These are phyloP conservation scores for Fringilla coelebs DNA, from an alignment of 2,797 vertebrate species.

Conservation along the genomic window DNA sequence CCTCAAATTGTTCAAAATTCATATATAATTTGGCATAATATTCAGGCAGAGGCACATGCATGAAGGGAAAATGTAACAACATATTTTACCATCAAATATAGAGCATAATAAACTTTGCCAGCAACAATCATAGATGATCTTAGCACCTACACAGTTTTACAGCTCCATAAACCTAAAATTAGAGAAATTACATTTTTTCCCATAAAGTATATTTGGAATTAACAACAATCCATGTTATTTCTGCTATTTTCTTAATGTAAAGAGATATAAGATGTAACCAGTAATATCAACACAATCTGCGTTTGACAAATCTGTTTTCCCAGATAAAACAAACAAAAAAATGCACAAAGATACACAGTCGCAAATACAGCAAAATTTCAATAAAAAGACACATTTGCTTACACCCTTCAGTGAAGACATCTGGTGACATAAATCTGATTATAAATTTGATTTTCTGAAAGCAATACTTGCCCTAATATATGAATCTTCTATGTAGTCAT, in stretches of 20 bases:
- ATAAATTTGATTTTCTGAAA: background rate
- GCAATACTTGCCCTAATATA: background rate
- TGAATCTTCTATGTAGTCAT: background rate
- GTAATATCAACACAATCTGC: background rate
- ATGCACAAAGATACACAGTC: background rate
- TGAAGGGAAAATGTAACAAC: background rate
- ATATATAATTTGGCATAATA: background rate
- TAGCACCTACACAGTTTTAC: background rate
- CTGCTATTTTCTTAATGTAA: background rate
- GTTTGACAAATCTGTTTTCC: background rate
- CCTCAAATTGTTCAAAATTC: background rate
- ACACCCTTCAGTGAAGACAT: background rate
- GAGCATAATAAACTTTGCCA: background rate
- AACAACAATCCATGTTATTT: background rate
- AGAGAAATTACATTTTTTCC: background rate
- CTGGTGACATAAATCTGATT: background rate
- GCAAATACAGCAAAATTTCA: accelerated
- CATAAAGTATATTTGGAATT: background rate
- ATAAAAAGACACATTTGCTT: background rate
- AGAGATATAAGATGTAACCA: background rate
- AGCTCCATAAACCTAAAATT: background rate
- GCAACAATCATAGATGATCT: background rate
- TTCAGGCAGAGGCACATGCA: background rate
- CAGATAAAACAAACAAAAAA: background rate
- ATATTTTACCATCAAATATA: background rate